A percentile compares a stretch with the other conserved stretches of the same genome.
These are phyloP conservation scores for Eufriesea mexicana DNA, from an alignment of 1,140 invertebrate genomes.

Conservation along the genomic window DNA sequence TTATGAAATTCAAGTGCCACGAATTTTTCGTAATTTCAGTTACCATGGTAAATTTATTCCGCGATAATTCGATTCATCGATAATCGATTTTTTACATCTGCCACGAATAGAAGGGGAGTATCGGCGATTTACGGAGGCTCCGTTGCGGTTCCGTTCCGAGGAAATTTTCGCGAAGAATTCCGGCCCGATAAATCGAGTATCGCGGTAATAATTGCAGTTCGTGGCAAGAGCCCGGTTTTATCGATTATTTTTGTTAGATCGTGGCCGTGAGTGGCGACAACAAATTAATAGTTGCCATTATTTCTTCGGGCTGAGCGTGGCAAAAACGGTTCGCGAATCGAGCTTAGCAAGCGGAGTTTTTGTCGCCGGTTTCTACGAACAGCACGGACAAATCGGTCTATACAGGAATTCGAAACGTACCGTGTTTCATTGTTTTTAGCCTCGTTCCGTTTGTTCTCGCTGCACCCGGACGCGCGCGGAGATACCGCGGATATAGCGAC, in stretches of 20 bases:
- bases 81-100: no score
- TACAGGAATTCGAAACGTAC: conserved; percentile 22
- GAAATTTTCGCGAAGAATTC: not conserved
- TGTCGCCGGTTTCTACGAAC: not conserved
- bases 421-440: conserved; percentile 24
- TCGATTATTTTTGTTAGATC: conserved; percentile 1
- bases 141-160: not conserved
- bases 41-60: no score
- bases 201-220: not conserved
- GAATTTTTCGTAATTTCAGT: no score
- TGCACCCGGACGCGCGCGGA: not conserved
- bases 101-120: no score
- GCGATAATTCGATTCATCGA: no score
- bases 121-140: no score
- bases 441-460: not conserved
- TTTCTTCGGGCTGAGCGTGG: not conserved
- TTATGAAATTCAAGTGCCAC: no score
- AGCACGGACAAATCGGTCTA: conserved; percentile 16
- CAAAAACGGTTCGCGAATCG: not conserved
- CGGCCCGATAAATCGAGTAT: not conserved
- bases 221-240: not conserved
- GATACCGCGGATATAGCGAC: not conserved
- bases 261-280: not conserved
- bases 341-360: conserved; percentile 36
- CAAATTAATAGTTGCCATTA: conserved; percentile 26